Base-by-base conservation (phyloP, 1,140 invertebrate genomes). In the Drosophila jambulina region DNA sequence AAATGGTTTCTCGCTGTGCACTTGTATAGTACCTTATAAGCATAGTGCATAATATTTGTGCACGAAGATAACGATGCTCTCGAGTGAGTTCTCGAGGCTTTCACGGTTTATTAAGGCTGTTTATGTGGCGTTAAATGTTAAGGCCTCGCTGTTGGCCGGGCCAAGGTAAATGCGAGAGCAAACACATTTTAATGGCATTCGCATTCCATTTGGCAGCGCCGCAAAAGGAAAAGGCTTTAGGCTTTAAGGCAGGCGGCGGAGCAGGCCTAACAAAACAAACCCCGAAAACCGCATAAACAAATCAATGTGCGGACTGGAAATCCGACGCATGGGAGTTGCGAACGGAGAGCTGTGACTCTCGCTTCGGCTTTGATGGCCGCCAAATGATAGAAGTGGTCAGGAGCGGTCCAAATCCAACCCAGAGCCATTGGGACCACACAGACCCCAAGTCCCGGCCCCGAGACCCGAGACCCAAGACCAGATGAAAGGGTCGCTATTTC, bases 171-270 rank as follows among this genome's bases (percentile, higher is more conserved):
- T 90, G 82, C 87, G 84, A 80, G 62, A 90, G 81, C 85, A 88
- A 88, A 88, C 67, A 88, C 74, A 88, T 90, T 90, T 88, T 88
- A 88, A 88, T 84, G 85, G 78, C 81, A 90, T 88, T 88, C 82
- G 83, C 80, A 78, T 77, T 85, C 69, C 79, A 81, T 76, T 82
- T 82, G 77, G 53, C 61, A 60, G 49, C 29, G 48, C 64, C 57
- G 48, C 51, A 49, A 69, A 74, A 63, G 64, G 58, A 63, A 76
- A 63, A 68, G 36, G 49, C 53, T 56, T 56, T 56, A 68, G 36
- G 49, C 53, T 56, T 56, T 56, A 56, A 56, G 53, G 21, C 53
- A 38, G 53, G 19, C 53, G 19, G 80, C 83, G 40, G 69, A 78
- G 62, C 82, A 75, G 78, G 63, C 84, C 84, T 84, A 87, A 87